phyloP scores from a whole-genome alignment of 2,797 vertebrate species.

The Epinephelus malabaricus region DNA sequence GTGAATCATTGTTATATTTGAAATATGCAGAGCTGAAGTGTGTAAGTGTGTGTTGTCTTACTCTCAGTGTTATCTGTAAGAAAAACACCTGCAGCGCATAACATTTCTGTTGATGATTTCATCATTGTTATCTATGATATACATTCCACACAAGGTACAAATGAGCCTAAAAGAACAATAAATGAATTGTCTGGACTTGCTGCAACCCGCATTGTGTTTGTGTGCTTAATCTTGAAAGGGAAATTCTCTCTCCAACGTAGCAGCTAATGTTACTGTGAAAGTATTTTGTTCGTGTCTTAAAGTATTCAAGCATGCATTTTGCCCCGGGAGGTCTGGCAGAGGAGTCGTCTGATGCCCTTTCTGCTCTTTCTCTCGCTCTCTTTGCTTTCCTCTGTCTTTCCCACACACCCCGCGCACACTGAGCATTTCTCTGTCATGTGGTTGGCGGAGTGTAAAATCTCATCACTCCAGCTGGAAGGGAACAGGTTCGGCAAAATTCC shows the following conservation, averaged over 20 bases:
- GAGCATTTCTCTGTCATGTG: constrained; percentile 75
- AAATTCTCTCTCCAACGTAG: constrained; percentile 74
- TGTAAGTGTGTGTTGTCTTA: constrained; percentile 4
- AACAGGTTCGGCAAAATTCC: constrained; percentile 92
- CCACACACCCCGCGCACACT: constrained; percentile 51
- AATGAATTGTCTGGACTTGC: constrained; percentile 85
- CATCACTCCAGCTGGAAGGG: constrained; percentile 84
- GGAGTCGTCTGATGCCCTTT: constrained; percentile 78
- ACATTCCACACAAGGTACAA: constrained; percentile 52
- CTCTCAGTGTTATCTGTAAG: background rate
- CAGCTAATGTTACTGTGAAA: constrained; percentile 84
- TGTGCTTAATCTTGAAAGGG: constrained; percentile 81
- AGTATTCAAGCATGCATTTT: constrained; percentile 87
- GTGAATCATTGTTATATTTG: background rate
- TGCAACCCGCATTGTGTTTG: constrained; percentile 80
- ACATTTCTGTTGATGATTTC: constrained; percentile 8
- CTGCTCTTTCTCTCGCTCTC: constrained; percentile 65
- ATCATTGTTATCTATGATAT: constrained; percentile 23
- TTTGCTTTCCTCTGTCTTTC: constrained; percentile 48
- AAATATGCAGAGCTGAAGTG: background rate
- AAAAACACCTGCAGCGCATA: background rate
- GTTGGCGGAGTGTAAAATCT: constrained; percentile 78
- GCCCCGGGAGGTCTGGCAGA: constrained; percentile 88
- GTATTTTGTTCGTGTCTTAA: constrained; percentile 83
- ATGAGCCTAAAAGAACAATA: constrained; percentile 72